These are phyloP conservation scores for Odontocerum albicorne DNA, from an alignment of 2,888 invertebrate genomes.

Conservation along the genomic window DNA sequence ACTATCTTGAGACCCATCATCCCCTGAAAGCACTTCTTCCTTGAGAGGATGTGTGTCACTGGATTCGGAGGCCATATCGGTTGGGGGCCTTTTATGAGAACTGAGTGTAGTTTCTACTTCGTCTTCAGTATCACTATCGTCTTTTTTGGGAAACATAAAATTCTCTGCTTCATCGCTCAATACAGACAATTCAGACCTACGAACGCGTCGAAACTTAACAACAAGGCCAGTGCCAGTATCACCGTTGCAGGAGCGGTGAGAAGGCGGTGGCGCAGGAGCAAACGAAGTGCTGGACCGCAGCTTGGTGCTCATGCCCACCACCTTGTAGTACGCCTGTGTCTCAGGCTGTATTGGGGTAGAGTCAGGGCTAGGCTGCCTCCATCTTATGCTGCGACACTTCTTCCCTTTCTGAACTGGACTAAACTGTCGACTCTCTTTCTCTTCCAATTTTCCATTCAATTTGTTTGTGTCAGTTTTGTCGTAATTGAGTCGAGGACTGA, in stretches of 20 bases:
- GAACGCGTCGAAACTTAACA: conserved; percentile 74
- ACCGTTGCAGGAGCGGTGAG: conserved; percentile 54
- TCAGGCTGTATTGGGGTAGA: conserved; percentile 41
- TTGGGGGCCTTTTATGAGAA: conserved; percentile 36
- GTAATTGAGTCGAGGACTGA: conserved; percentile 38
- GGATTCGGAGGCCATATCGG: neutral
- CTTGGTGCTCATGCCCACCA: conserved; percentile 71
- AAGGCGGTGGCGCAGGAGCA: conserved; percentile 42
- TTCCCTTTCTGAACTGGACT: conserved; percentile 41
- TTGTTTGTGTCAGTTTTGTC: conserved; percentile 45
- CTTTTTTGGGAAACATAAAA: conserved; percentile 78
- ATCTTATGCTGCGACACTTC: conserved; percentile 47
- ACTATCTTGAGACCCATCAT: conserved; percentile 44
- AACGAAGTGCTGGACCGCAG: conserved; percentile 62
- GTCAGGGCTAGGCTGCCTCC: conserved; percentile 41
- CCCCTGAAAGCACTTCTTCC: conserved; percentile 54
- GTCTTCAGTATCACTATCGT: conserved; percentile 58
- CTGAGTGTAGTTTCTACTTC: conserved; percentile 54
- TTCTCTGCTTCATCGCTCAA: conserved; percentile 85
- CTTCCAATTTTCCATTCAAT: conserved; percentile 40
- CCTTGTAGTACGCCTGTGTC: conserved; percentile 66
- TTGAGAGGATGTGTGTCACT: conserved; percentile 40
- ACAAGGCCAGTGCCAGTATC: conserved; percentile 56
- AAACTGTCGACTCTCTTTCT: conserved; percentile 37
- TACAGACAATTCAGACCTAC: conserved; percentile 72